These are phyloP conservation scores for Chorisops tibialis DNA, from an alignment of 2,888 invertebrate species.

Conservation along the genomic window DNA sequence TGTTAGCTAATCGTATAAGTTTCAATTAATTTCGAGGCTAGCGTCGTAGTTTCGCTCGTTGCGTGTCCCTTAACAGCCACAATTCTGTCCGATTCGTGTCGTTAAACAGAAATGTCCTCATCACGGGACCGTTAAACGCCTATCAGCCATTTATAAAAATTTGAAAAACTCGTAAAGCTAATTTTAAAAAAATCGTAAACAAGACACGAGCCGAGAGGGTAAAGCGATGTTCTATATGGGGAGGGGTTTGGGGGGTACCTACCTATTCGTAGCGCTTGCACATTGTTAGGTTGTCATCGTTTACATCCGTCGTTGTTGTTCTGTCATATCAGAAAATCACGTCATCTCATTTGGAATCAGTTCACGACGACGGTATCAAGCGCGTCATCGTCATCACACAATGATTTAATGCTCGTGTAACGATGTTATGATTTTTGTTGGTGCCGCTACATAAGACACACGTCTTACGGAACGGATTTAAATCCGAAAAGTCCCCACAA, in stretches of 20 bases:
- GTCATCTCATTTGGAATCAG: constrained; percentile 18
- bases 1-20: constrained; percentile 10
- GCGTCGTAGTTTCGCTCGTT: background rate
- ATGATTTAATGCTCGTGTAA: constrained; percentile 21
- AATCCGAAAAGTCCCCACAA: background rate
- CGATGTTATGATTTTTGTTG: constrained; percentile 17
- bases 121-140: background rate
- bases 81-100: constrained; percentile 5
- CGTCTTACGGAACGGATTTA: background rate
- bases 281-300: no score
- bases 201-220: constrained; percentile 1
- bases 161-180: constrained; percentile 9
- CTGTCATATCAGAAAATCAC: background rate
- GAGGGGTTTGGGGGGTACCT: no score
- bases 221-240: no score
- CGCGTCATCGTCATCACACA: constrained; percentile 12
- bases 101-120: constrained; percentile 9
- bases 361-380: constrained; percentile 3
- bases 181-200: constrained; percentile 18
- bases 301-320: background rate
- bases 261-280: no score
- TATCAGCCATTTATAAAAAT: background rate
- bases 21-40: background rate
- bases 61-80: constrained; percentile 5
- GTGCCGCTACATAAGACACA: constrained; percentile 4